Base-by-base conservation (phyloP, 2,113 vertebrate species). In the Tachycineta bicolor region DNA sequence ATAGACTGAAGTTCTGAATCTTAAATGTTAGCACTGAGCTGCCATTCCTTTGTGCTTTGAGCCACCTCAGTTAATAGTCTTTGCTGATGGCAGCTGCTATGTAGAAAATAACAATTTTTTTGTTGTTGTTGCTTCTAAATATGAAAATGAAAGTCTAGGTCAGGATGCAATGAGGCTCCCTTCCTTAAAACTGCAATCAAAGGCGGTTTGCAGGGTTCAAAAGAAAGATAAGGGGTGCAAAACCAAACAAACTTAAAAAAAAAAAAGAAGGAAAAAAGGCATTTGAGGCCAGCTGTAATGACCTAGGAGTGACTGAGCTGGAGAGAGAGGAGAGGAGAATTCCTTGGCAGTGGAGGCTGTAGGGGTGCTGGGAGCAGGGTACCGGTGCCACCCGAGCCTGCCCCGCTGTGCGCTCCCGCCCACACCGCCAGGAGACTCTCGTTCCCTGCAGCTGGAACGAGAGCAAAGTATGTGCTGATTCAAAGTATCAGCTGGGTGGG, bases 351-450 rank as follows among this genome's bases (percentile, higher is more conserved):
- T 33, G 29, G 65, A 63, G 39, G n/a, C 25, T 25, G 6, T 1
- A 15, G 62, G 62, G 53, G 6, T 29, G 63, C 28, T 21, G 44
- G 29, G 12, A 14, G 60, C 62, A 52, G 70, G 52, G 3, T 11
- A 10, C 5, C 13, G 4, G 28, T 16, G 25, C 1, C 23, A 8
- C 3, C 25, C 22, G 1, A 2, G 6, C 65, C 50, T 34, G 46
- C 21, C 2, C 1, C 0, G 41, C 80, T 8, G 2, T 12, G 49
- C 33, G 2, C 69, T 68, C 3, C 2, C 50, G 64, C 3, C 2
- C 50, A 24, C 3, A 0, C 60, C 80, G 23, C 20, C 53, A 31
- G 82, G 62, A 78, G 65, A 82, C 84, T 91, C 81, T 28, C 9
- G 0, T 24, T 84, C 44, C 70, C 90, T 50, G 74, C 14, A 3